Percentiles rank a stretch among this genome's conserved stretches.
These are phyloP conservation scores for Himalopsyche phryganea DNA, from an alignment of 1,140 invertebrate genomes.

Conservation along the genomic window DNA sequence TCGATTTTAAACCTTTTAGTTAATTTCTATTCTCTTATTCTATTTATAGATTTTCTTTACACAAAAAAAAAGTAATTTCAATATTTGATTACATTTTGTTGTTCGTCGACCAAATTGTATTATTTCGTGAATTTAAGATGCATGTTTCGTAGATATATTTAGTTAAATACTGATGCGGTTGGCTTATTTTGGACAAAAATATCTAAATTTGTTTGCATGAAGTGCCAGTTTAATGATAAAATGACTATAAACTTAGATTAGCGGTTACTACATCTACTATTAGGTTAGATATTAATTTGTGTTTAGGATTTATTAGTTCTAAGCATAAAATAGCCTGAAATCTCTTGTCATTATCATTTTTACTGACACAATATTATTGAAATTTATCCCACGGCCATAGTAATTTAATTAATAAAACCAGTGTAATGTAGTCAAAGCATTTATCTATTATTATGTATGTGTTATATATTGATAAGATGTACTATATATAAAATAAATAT, in stretches of 20 bases:
- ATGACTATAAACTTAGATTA: constrained; percentile 1
- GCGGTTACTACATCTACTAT: constrained; percentile 2
- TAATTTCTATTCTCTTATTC: too few species aligned
- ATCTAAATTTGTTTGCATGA: constrained; percentile 5
- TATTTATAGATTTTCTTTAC: too few species aligned
- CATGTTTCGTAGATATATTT: too few species aligned
- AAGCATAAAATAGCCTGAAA: constrained; percentile 18
- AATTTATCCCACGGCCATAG: constrained; percentile 27
- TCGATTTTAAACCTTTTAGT: too few species aligned
- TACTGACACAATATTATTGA: constrained; percentile 14
- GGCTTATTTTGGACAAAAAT: too few species aligned
- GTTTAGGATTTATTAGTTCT: constrained; percentile 12
- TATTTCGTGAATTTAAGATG: too few species aligned
- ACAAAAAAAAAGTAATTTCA: background rate
- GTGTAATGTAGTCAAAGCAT: constrained; percentile 33
- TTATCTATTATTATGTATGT: constrained; percentile 29
- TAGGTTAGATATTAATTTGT: constrained; percentile 11
- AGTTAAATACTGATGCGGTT: too few species aligned
- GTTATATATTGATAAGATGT: constrained; percentile 25
- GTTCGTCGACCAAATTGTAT: too few species aligned
- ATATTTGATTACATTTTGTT: too few species aligned
- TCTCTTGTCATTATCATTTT: constrained; percentile 20
- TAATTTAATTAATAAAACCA: constrained; percentile 25
- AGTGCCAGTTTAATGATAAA: constrained; percentile 24
- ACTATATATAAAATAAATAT: constrained; percentile 31